These are phyloP conservation scores for Rallus crepitans DNA, from an alignment of 2,797 vertebrate genomes.

Conservation along the genomic window DNA sequence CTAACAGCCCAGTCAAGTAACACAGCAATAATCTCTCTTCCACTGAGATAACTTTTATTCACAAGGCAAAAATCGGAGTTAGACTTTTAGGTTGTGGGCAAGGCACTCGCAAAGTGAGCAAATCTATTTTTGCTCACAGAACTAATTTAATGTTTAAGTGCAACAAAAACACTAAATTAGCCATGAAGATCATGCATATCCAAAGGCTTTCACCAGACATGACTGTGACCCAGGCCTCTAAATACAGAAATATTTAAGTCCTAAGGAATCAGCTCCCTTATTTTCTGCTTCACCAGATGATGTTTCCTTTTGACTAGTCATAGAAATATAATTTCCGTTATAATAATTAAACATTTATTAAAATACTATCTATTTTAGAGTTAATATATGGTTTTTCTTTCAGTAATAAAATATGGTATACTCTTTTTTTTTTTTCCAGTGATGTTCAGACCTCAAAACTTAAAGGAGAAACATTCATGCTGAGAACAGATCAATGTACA, in stretches of 20 bases:
- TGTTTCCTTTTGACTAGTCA: slow-evolving; percentile 17
- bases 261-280: slow-evolving; percentile 34
- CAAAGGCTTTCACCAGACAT: slow-evolving; percentile 63
- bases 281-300: slow-evolving; percentile 49
- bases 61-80: slow-evolving; percentile 78
- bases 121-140: slow-evolving; percentile 68
- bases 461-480: slow-evolving; percentile 69
- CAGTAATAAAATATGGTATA: slow-evolving; percentile 72
- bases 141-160: slow-evolving; percentile 76
- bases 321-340: slow-evolving; percentile 60
- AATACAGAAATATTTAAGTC: slow-evolving; percentile 42
- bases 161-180: slow-evolving; percentile 72
- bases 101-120: slow-evolving; percentile 80
- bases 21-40: slow-evolving; percentile 62
- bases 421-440: not conserved
- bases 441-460: slow-evolving; percentile 49
- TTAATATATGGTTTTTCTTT: slow-evolving; percentile 62
- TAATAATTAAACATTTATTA: slow-evolving; percentile 55
- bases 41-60: slow-evolving; percentile 71
- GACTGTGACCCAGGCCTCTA: slow-evolving; percentile 67
- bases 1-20: slow-evolving; percentile 53
- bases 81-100: slow-evolving; percentile 75
- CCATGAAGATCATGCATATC: slow-evolving; percentile 70
- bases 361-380: slow-evolving; percentile 64
- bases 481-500: slow-evolving; percentile 67